Conservation (phyloP, 2,888 invertebrate species). For the Creontiades dilutus region DNA sequence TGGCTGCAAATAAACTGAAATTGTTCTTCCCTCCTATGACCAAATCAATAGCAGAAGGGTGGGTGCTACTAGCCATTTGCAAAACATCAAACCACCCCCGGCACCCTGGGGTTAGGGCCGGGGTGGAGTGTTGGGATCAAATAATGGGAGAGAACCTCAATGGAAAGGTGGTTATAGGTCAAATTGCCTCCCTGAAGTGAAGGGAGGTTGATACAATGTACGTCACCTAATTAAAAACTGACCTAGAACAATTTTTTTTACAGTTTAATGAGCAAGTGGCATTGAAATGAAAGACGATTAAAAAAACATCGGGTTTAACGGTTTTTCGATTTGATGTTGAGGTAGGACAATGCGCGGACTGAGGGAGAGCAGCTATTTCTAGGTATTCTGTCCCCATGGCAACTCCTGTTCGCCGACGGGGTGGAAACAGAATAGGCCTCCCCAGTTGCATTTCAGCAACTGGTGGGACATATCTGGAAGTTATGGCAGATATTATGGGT, state of each 20-base stretch:
- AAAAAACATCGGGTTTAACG: conserved; percentile 3
- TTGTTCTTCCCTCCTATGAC: not conserved
- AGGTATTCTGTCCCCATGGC: conserved; percentile 9
- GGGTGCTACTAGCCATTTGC: conserved; percentile 53
- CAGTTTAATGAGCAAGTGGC: not conserved
- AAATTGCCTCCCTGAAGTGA: not conserved
- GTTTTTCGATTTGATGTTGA: conserved; percentile 11
- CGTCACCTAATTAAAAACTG: not conserved
- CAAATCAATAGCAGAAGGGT: conserved; percentile 65
- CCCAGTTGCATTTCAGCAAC: conserved; percentile 24
- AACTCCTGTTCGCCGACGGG: not conserved
- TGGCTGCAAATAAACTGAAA: conserved; percentile 55
- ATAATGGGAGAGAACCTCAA: no score
- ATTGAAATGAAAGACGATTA: not conserved
- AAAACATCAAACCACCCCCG: conserved; percentile 47
- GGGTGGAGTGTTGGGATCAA: not conserved
- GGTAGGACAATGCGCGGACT: not conserved
- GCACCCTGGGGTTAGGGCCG: not conserved
- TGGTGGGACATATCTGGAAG: not conserved
- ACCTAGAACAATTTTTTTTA: not conserved
- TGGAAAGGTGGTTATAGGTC: not conserved
- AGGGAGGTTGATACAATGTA: not conserved
- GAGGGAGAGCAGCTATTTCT: not conserved
- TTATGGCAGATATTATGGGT: not conserved
- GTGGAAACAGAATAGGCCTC: not conserved